Percentiles rank a stretch among this genome's conserved stretches.
Evolutionary conservation across 2,888 invertebrate species (phyloP).

Genomic region (Rhorus exstirpatorius): DNA sequence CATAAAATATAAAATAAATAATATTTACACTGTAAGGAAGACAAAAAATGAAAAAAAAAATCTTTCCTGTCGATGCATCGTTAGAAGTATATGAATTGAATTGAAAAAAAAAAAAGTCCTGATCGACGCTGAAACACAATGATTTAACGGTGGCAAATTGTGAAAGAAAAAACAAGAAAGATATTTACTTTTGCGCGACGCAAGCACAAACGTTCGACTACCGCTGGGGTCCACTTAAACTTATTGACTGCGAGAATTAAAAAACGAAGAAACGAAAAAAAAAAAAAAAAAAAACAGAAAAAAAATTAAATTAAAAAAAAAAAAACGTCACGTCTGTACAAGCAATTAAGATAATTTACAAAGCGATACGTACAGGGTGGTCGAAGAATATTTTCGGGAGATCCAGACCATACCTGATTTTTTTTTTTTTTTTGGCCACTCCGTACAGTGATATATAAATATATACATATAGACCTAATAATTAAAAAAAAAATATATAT

Average conservation of each 20-base stretch:
- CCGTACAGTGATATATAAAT: conserved; percentile 76
- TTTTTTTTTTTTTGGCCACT: conserved; percentile 74
- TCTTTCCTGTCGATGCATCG: conserved; percentile 74
- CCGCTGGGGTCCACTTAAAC: conserved; percentile 83
- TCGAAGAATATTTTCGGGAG: conserved; percentile 69
- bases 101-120: conserved; percentile 43
- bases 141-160: conserved; percentile 27
- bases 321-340: conserved; percentile 72
- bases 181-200: conserved; percentile 70
- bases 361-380: conserved; percentile 75
- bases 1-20: conserved; percentile 41
- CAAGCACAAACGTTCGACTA: conserved; percentile 79
- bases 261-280: background rate
- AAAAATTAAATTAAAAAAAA: conserved; percentile 21
- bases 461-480: conserved; percentile 48
- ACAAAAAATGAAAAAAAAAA: conserved; percentile 63
- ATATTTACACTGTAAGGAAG: conserved; percentile 66
- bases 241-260: conserved; percentile 70
- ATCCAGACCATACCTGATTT: conserved; percentile 65
- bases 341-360: conserved; percentile 75
- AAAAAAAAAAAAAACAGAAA: conserved; percentile 12
- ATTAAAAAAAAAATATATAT: conserved; percentile 58
- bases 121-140: conserved; percentile 9
- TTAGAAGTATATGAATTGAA: too few relatives aligned
- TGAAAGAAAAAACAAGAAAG: conserved; percentile 32